Conservation (phyloP, 2,888 invertebrate genomes). For the Ormyrus pomaceus region DNA sequence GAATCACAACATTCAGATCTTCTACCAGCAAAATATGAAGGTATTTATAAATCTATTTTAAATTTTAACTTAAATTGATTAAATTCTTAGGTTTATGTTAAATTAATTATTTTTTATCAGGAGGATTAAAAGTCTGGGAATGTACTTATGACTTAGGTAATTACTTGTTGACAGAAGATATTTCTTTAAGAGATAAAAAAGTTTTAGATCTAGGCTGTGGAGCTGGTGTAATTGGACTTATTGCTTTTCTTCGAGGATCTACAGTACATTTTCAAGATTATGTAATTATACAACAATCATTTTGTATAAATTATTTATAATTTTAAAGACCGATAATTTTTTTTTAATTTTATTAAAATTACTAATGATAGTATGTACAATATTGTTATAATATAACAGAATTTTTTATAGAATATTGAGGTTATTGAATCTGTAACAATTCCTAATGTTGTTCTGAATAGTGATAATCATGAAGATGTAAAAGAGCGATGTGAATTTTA, state of each 20-base stretch:
- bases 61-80: background rate
- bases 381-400: conserved; percentile 3
- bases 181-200: conserved; percentile 76
- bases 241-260: conserved; percentile 81
- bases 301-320: background rate
- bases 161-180: conserved; percentile 78
- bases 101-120: conserved; percentile 75
- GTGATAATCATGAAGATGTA: conserved; percentile 74
- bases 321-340: conserved; percentile 16
- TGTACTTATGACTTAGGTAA: conserved; percentile 89
- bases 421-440: conserved; percentile 88
- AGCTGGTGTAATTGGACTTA: conserved; percentile 91
- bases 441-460: conserved; percentile 86
- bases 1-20: conserved; percentile 85
- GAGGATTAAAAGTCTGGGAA: conserved; percentile 97
- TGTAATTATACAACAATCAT: conserved; percentile 77
- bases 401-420: conserved; percentile 86
- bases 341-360: conserved; percentile 35
- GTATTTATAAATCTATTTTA: conserved; percentile 71
- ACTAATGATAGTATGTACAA: conserved; percentile 19
- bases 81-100: background rate
- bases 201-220: conserved; percentile 96
- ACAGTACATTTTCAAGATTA: conserved; percentile 94
- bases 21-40: conserved; percentile 87
- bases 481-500: conserved; percentile 76